Evolutionary conservation across 2,888 invertebrate species (phyloP).

Genomic region (Cryptus armator): DNA sequence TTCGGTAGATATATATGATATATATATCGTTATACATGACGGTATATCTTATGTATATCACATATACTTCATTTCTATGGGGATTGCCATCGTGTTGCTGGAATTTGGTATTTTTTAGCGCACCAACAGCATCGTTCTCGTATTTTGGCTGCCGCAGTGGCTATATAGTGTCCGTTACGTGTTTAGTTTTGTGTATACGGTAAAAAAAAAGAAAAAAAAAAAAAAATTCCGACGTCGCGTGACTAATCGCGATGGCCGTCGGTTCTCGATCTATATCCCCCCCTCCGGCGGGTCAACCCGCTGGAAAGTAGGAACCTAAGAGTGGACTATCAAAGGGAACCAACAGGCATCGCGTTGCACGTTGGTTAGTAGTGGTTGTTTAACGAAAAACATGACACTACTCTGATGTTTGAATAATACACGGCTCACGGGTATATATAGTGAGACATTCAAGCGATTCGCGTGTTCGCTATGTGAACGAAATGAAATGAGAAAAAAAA

Average conservation of each 20-base stretch:
- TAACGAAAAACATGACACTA: neutral
- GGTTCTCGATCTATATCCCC: constrained; percentile 60
- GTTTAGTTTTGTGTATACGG: neutral
- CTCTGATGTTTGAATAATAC: constrained; percentile 10
- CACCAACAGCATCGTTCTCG: neutral
- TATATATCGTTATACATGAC: neutral
- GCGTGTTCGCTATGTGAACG: constrained; percentile 62
- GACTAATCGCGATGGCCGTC: constrained; percentile 64
- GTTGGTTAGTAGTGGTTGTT: neutral
- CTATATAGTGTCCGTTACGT: constrained; percentile 29
- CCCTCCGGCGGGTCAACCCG: constrained; percentile 11
- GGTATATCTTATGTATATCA: no score
- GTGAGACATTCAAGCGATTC: neutral
- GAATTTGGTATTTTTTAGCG: neutral
- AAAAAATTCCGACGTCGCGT: constrained; percentile 63
- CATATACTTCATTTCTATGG: neutral
- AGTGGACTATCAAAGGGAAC: neutral
- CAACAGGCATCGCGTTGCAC: neutral
- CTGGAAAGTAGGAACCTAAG: neutral
- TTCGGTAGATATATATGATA: neutral
- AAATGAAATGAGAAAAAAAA: neutral
- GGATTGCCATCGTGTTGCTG: neutral
- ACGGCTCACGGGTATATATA: neutral
- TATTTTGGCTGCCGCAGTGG: constrained; percentile 20
- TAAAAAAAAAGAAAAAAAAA: constrained; percentile 16